Evolutionary conservation across 2,797 vertebrate genomes (phyloP), one percentile per base, ranked within the genome.

Genomic region (Neosilurus mollespiculum): DNA sequence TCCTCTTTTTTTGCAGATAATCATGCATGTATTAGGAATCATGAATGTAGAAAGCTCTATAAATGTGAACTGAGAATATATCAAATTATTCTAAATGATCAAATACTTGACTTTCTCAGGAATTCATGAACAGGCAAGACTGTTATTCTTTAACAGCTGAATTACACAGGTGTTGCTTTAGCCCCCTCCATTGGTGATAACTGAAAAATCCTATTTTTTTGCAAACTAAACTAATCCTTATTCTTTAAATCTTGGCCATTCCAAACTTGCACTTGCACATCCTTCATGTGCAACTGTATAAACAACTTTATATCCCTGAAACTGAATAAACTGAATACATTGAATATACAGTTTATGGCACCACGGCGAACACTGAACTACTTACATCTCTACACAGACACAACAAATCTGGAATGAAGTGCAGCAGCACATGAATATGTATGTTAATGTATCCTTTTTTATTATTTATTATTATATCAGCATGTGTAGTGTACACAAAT

Each of bases 181-280:
- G 91, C 92, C 22, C 91, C 91, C 92, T 90, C 92, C 81, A 82
- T 89, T 91, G 92, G 90, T 85, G 20, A 85, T 16, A 81, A 73
- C 70, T 85, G 80, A 82, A 76, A 72, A 79, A 24, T 54, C 26
- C 20, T 26, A 51, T 61, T 7, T 86, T 9, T 86, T 86, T 83
- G 26, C 61, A 51, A 15, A 76, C 8, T 53, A 10, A 82, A 80
- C 59, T 77, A 76, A 76, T 37, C 54, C 15, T 70, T 10, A 70
- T 78, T 80, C 20, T 37, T 67, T 26, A 72, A 62, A 73, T 51
- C 61, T 67, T 30, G 14, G 59, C 61, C n/a, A 12, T 24, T 71
- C 69, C 3, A 24, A 53, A 71, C 12, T 14, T 53, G 15, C 14
- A 54, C 49, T 9, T 16, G 70, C 26, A 26, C 15, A 54, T n/a